phyloP scores from a whole-genome alignment of 2,113 vertebrate species.

The Psammodynastes pulverulentus region DNA sequence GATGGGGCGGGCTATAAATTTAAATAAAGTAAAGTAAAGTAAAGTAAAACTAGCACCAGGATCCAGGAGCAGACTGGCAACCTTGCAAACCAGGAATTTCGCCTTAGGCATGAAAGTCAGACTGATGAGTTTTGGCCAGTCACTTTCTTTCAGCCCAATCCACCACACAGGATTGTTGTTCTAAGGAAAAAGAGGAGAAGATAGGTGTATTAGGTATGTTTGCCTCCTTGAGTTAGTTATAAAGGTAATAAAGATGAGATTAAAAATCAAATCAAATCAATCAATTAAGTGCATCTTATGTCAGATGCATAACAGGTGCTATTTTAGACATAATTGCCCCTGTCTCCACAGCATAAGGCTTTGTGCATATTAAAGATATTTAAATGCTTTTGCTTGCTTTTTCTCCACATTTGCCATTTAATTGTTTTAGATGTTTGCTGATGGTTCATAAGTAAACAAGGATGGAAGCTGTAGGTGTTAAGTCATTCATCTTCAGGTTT shows the following conservation, averaged over 20 bases:
- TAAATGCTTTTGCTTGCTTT: background rate
- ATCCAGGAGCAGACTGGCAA: background rate
- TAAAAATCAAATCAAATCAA: background rate
- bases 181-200: background rate
- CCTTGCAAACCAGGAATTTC: background rate
- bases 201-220: background rate
- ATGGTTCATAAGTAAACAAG: background rate
- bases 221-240: background rate
- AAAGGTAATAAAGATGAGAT: background rate
- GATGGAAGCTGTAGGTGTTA: background rate
- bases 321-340: background rate
- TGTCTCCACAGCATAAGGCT: background rate
- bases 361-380: background rate
- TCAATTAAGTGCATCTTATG: no score
- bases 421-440: background rate
- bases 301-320: no score
- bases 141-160: background rate
- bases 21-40: no score
- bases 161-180: background rate
- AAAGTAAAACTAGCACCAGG: no score
- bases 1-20: no score
- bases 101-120: background rate
- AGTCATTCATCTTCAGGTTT: background rate
- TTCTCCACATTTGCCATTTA: background rate
- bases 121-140: background rate